phyloP scores from a whole-genome alignment of 2,113 vertebrate genomes.

The Ophthalmotilapia sp. region DNA sequence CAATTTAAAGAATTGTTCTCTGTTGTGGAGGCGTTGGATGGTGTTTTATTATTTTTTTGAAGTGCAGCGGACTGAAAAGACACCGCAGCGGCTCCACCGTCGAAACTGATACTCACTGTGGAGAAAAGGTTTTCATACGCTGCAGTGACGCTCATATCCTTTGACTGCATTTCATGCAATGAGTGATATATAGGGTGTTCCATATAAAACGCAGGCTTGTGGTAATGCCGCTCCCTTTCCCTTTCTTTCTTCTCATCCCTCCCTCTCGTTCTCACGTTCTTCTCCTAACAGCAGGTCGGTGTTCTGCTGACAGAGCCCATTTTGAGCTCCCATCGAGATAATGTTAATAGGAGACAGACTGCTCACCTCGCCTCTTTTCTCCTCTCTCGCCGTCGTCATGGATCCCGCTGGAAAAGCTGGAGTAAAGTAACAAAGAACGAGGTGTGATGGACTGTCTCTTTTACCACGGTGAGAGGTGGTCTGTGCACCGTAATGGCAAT shows the following conservation, averaged over 20 bases:
- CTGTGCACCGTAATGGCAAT: neutral
- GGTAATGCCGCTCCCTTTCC: neutral
- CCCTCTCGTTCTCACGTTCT: slow-evolving; percentile 14
- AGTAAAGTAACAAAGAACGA: neutral
- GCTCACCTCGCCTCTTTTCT: neutral
- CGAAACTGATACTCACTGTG: neutral
- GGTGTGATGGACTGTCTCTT: slow-evolving; percentile 21
- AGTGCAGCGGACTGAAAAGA: neutral
- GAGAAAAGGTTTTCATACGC: neutral
- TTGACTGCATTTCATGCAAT: slow-evolving; percentile 12
- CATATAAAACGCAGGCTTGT: slow-evolving; percentile 24
- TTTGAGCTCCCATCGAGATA: slow-evolving; percentile 45
- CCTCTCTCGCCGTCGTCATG: neutral
- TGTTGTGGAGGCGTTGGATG: neutral
- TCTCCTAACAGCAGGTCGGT: slow-evolving; percentile 21
- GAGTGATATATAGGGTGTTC: slow-evolving; percentile 27
- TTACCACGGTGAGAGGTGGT: slow-evolving; percentile 1
- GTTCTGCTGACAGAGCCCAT: slow-evolving; percentile 50
- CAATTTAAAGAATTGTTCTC: neutral
- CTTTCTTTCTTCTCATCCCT: slow-evolving; percentile 3
- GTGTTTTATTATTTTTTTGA: neutral
- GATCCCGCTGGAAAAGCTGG: slow-evolving; percentile 8
- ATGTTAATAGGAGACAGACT: slow-evolving; percentile 51
- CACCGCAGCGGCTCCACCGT: neutral
- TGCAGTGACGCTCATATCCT: neutral